These are phyloP conservation scores for Actinemys pallida DNA, from an alignment of 2,113 vertebrate species.

Conservation along the genomic window DNA sequence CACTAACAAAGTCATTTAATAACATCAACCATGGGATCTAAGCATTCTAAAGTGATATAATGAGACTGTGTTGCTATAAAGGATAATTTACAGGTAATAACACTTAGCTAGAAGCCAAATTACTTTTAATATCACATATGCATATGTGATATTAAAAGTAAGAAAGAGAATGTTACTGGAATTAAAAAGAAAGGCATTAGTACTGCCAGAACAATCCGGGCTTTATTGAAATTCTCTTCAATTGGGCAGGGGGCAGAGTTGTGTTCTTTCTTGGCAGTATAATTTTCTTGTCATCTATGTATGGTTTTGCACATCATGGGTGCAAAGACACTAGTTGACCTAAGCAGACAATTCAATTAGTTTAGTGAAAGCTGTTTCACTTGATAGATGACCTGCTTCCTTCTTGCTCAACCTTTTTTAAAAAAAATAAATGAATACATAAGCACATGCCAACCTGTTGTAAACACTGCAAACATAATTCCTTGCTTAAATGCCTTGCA, in stretches of 20 bases:
- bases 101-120: conserved; percentile 6
- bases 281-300: background rate
- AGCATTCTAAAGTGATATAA: background rate
- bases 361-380: conserved; percentile 3
- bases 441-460: background rate
- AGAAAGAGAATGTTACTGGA: background rate
- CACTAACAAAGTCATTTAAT: background rate
- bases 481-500: background rate
- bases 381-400: background rate
- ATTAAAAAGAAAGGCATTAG: background rate
- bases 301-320: conserved; percentile 17
- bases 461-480: background rate
- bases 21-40: conserved; percentile 21
- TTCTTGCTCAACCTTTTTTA: background rate
- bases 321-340: background rate
- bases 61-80: background rate
- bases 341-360: conserved; percentile 22
- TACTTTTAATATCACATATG: background rate
- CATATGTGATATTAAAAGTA: background rate
- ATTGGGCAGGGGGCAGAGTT: too few species aligned
- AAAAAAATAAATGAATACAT: background rate
- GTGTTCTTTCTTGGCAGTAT: background rate
- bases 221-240: background rate
- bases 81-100: background rate
- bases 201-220: background rate